Evolutionary conservation across 2,888 invertebrate species (phyloP), one percentile per base, ranked within the genome.

Genomic region (Nowickia ferox): DNA sequence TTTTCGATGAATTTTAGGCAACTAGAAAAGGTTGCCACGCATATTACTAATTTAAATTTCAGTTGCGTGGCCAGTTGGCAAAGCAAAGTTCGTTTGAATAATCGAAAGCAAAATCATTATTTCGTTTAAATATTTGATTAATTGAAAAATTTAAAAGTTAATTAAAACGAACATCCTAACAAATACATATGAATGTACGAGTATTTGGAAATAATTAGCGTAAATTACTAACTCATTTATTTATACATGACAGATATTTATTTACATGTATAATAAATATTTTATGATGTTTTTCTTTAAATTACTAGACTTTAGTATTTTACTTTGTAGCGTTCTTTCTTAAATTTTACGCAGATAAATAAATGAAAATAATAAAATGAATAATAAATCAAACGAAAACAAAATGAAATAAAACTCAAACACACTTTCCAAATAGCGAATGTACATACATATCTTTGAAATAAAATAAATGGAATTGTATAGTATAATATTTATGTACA

Each of bases 341-440:
- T 40, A 30, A 68, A 68, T 68, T 78, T 78, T 78, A 78, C 48
- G 42, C 40, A 69, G 30, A 69, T 53, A 78, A 61, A 78, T 40
- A 40, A 51, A 42, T 68, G 61, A 61, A 30, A 44, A 69, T n/a
- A 69, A 69, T 44, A 51, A 48, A 30, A 53, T 15, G 15, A 66
- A 22, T 0, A 38, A 42, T n/a, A 68, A 30, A 30, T 30, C 30
- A 30, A 30, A 30, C 46, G 46, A 17, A 42, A 22, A 44, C 10
- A 53, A 55, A 66, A 4, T 55, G 44, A 65, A 51, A 10, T 53
- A 53, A 53, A 53, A 19, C 6, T 59, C 5, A 51, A 55, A 66
- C 13, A 72, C 48, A 74, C 59, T 68, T 48, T 59, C 51, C 9
- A 72, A 74, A 51, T 74, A 46, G 44, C 44, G 44, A 65, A 38